Evolutionary conservation across 2,888 invertebrate species (phyloP).

Genomic region (Oscheius onirici): DNA sequence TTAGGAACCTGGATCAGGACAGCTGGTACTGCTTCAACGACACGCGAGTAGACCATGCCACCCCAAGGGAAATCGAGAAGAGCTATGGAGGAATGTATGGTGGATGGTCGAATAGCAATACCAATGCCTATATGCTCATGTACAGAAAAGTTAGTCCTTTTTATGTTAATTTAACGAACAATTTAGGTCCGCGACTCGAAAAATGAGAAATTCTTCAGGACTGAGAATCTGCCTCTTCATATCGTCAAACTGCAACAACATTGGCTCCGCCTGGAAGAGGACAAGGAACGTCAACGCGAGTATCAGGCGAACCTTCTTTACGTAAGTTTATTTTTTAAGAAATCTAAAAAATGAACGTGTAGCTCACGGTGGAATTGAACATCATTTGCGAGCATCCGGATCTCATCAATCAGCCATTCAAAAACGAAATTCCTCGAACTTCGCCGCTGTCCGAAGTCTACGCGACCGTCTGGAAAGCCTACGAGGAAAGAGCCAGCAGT

Average conservation of each 20-base stretch:
- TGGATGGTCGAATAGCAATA: slow-evolving; percentile 79
- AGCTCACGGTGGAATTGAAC: slow-evolving; percentile 29
- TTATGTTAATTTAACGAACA: not conserved
- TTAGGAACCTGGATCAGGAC: slow-evolving; percentile 75
- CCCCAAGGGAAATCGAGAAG: slow-evolving; percentile 73
- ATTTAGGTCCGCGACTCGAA: slow-evolving; percentile 35
- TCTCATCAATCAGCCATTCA: not conserved
- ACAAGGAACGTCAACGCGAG: slow-evolving; percentile 57
- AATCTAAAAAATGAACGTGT: slow-evolving; percentile 2
- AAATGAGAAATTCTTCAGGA: slow-evolving; percentile 76
- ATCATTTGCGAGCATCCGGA: not conserved
- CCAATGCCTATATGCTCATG: slow-evolving; percentile 91
- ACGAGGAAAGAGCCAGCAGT: slow-evolving; percentile 34
- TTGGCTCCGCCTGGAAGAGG: slow-evolving; percentile 79
- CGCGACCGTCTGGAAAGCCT: slow-evolving; percentile 33
- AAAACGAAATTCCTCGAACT: slow-evolving; percentile 7
- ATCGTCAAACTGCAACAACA: slow-evolving; percentile 78
- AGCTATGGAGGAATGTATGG: slow-evolving; percentile 82
- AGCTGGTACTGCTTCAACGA: slow-evolving; percentile 91
- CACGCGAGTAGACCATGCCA: slow-evolving; percentile 79
- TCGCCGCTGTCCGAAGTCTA: slow-evolving; percentile 7
- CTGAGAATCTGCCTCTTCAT: slow-evolving; percentile 82
- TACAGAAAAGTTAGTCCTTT: slow-evolving; percentile 78
- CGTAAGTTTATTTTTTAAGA: slow-evolving; percentile 24
- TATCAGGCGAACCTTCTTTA: slow-evolving; percentile 38